These are phyloP conservation scores for Saimiri boliviensis DNA, from an alignment of 2,113 vertebrate genomes.

Conservation along the genomic window DNA sequence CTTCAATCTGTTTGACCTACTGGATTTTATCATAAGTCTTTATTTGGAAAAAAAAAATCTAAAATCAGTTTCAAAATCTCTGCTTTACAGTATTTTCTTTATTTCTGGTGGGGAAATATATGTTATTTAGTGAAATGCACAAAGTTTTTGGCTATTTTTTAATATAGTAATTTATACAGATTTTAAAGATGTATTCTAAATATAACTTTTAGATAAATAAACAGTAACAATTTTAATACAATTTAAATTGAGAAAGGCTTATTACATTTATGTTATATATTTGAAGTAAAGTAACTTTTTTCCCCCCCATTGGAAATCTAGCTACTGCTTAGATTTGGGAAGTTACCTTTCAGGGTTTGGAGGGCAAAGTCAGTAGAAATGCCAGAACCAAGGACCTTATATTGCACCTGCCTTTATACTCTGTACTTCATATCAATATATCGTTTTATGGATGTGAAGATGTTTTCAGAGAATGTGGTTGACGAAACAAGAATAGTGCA, in stretches of 20 bases:
- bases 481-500: neutral
- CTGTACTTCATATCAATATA: neutral
- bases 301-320: neutral
- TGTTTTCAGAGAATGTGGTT: neutral
- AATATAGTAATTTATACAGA: neutral
- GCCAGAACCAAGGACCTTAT: neutral
- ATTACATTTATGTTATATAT: neutral
- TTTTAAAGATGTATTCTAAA: neutral
- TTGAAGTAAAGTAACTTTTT: neutral
- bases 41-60: neutral
- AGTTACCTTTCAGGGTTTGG: neutral
- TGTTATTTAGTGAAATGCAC: neutral
- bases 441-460: neutral
- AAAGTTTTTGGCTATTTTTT: neutral
- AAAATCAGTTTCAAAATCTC: neutral
- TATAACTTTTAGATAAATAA: conserved; percentile 2
- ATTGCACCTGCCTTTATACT: neutral
- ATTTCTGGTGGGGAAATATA: neutral
- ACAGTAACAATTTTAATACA: neutral
- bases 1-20: neutral
- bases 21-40: neutral
- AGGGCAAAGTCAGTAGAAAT: neutral
- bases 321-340: neutral
- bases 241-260: neutral
- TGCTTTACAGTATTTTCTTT: neutral